These are phyloP conservation scores for Zaprionus bogoriensis DNA, from an alignment of 2,888 invertebrate genomes.

Conservation along the genomic window DNA sequence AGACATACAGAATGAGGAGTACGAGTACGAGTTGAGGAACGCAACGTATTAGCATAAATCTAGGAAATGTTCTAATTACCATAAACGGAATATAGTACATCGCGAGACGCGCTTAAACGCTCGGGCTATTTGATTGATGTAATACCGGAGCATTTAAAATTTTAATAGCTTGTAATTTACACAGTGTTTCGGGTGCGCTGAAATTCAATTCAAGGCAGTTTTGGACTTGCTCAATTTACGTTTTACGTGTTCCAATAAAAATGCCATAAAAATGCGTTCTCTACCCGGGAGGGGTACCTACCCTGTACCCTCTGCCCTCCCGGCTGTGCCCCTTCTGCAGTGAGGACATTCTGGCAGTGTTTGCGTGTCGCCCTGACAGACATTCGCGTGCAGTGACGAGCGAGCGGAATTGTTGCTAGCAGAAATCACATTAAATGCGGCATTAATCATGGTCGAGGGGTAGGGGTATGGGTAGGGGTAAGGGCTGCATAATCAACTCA, in stretches of 20 bases:
- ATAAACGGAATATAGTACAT: no score
- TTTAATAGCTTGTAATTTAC: slow-evolving; percentile 44
- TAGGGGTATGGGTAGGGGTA: neutral
- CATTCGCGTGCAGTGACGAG: slow-evolving; percentile 51
- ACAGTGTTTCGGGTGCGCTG: slow-evolving; percentile 13
- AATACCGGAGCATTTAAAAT: slow-evolving; percentile 27
- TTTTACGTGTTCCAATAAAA: slow-evolving; percentile 73
- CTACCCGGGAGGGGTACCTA: slow-evolving; percentile 17
- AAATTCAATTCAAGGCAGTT: slow-evolving; percentile 22
- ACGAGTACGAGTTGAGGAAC: no score
- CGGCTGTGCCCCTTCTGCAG: neutral
- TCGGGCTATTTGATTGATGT: slow-evolving; percentile 7
- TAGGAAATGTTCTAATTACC: neutral
- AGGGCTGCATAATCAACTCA: slow-evolving; percentile 54
- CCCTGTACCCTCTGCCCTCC: neutral
- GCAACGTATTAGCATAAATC: neutral
- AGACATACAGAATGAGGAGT: no score
- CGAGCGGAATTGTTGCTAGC: slow-evolving; percentile 45
- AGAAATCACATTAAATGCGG: slow-evolving; percentile 61
- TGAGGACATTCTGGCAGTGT: slow-evolving; percentile 22
- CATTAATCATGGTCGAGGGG: slow-evolving; percentile 58
- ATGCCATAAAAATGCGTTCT: slow-evolving; percentile 55
- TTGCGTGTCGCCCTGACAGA: slow-evolving; percentile 47
- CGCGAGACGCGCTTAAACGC: no score
- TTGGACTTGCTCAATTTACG: slow-evolving; percentile 57